These are phyloP conservation scores for Ascaphus truei DNA, from an alignment of 2,113 vertebrate genomes.

Conservation along the genomic window DNA sequence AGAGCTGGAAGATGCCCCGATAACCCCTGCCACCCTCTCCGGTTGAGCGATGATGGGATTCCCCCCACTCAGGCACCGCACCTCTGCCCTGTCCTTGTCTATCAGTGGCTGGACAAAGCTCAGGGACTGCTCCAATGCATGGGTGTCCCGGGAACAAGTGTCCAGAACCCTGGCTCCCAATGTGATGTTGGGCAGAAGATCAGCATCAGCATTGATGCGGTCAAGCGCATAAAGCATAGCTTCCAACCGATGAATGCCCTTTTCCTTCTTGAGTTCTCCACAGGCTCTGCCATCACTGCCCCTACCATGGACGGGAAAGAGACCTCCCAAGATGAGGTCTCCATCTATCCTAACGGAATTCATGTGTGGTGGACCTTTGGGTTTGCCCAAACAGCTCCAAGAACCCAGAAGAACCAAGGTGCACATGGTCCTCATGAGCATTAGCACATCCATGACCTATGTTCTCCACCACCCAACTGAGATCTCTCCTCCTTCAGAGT, in stretches of 20 bases:
- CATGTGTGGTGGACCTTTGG: slow-evolving; percentile 86
- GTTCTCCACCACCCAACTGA: neutral
- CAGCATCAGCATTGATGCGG: slow-evolving; percentile 91
- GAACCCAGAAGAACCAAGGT: neutral
- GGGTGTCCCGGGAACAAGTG: slow-evolving; percentile 92
- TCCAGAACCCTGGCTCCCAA: slow-evolving; percentile 91
- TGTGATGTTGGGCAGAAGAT: slow-evolving; percentile 93
- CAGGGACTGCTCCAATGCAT: slow-evolving; percentile 92
- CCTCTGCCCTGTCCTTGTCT: slow-evolving; percentile 91
- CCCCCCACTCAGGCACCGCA: slow-evolving; percentile 85
- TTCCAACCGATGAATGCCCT: slow-evolving; percentile 91
- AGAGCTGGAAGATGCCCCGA: slow-evolving; percentile 89
- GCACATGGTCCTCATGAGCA: neutral
- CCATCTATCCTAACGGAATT: slow-evolving; percentile 94
- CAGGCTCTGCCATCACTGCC: slow-evolving; percentile 86
- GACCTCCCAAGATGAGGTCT: slow-evolving; percentile 90
- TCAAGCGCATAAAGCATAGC: slow-evolving; percentile 95
- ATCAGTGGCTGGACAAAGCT: slow-evolving; percentile 95
- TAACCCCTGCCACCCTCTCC: slow-evolving; percentile 87
- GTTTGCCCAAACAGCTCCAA: slow-evolving; percentile 61
- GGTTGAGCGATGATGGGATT: slow-evolving; percentile 94
- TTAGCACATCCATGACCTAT: slow-evolving; percentile 2
- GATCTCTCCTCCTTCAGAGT: neutral
- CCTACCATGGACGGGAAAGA: slow-evolving; percentile 87
- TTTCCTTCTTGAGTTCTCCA: slow-evolving; percentile 94